Evolutionary conservation across 2,797 vertebrate genomes (phyloP), one percentile per base, ranked within the genome.

Genomic region (Diplodus puntazzo): DNA sequence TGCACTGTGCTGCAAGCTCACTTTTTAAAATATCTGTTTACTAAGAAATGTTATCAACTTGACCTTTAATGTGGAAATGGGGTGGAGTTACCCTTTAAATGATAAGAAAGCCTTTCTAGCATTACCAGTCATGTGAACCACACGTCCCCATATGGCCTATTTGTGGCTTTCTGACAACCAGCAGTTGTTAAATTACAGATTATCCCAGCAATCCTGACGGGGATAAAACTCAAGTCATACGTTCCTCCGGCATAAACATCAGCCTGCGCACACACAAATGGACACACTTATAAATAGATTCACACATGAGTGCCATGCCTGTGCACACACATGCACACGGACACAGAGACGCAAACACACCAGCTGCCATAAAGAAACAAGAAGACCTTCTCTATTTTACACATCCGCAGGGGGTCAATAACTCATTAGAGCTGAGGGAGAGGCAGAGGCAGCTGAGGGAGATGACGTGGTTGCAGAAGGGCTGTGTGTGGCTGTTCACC

Each of bases 351-450:
- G 77, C 77, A 82, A 73, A 87, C 77, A 80, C 89, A 88, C 81
- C 83, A 81, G 84, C 87, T 89, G 88, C 91, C 86, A 79, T 91
- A 86, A 91, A 92, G 86, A 90, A 87, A 78, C 77, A 77, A 82
- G 86, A 79, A 81, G 84, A 77, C 88, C 80, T 77, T 63, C 70
- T 92, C 83, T 90, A 89, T 92, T 92, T 90, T 89, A 93, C 90
- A 91, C 85, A 90, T 91, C 89, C 77, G 71, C 87, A 80, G 91
- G 92, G 88, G 90, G 90, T 95, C 94, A 92, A 94, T 94, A 94
- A 94, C 92, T 95, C 91, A 93, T 94, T 94, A 93, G 92, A 87
- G 89, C 50, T 3, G 16, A n/a, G 74, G 77, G 84, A 75, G 80
- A 80, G 73, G 86, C 61, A 60, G 70, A 70, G 79, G 87, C 83